phyloP scores from a whole-genome alignment of 2,888 invertebrate genomes.

The Mesorhabditis belari region DNA sequence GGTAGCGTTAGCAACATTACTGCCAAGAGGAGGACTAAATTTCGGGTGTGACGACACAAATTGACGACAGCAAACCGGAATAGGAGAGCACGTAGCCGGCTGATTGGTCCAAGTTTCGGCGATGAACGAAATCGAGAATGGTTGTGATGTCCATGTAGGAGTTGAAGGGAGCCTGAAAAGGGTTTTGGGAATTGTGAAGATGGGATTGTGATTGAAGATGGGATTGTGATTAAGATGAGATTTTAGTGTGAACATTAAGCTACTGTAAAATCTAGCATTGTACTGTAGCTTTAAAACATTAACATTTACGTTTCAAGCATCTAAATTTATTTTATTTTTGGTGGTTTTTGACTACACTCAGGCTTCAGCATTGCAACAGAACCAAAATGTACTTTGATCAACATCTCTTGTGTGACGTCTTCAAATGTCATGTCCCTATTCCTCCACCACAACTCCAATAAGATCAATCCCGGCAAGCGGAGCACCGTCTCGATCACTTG shows the following conservation, averaged over 20 bases:
- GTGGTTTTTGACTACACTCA: too few relatives aligned
- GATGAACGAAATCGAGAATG: constrained; percentile 46
- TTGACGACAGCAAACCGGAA: constrained; percentile 22
- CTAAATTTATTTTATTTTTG: too few relatives aligned
- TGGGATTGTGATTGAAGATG: too few relatives aligned
- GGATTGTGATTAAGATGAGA: too few relatives aligned
- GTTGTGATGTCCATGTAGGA: constrained; percentile 36
- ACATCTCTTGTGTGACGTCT: constrained; percentile 28
- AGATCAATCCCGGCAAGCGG: constrained; percentile 35
- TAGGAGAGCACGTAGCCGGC: constrained; percentile 38
- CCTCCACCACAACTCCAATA: constrained; percentile 42
- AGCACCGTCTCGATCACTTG: constrained; percentile 13
- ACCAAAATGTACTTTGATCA: constrained; percentile 13
- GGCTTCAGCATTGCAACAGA: background rate
- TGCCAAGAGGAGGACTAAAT: constrained; percentile 58
- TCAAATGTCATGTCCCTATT: constrained; percentile 33
- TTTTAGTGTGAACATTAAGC: too few relatives aligned
- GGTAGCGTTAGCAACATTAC: constrained; percentile 58
- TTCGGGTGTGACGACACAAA: background rate
- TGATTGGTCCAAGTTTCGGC: constrained; percentile 37
- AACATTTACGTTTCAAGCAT: too few relatives aligned
- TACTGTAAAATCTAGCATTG: too few relatives aligned
- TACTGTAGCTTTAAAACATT: too few relatives aligned
- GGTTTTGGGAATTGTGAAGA: too few relatives aligned
- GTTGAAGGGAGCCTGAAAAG: constrained; percentile 18